phyloP scores from a whole-genome alignment of 2,113 vertebrate genomes.

The Siphamia tubifer region DNA sequence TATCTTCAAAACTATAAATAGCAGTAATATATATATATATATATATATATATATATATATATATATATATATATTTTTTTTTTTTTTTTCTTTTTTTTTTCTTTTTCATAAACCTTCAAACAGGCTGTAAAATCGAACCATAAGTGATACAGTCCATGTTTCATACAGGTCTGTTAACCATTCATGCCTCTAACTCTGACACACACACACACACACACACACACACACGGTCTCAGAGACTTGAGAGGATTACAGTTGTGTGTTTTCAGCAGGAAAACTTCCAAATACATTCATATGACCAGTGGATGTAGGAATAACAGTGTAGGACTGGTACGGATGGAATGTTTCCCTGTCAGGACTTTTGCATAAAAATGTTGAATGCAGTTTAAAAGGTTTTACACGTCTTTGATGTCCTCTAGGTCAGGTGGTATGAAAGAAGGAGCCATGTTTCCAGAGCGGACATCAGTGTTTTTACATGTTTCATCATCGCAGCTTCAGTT shows the following conservation, averaged over 20 bases:
- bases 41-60: too few relatives aligned
- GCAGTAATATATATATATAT: constrained; percentile 54
- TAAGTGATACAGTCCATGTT: constrained; percentile 18
- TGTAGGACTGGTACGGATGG: constrained; percentile 23
- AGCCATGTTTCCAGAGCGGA: neutral
- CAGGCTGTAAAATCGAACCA: constrained; percentile 37
- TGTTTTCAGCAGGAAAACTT: neutral
- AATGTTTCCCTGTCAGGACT: neutral
- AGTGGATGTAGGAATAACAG: too few relatives aligned
- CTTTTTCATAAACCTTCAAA: constrained; percentile 37
- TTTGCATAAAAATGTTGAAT: constrained; percentile 70
- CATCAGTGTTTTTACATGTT: neutral
- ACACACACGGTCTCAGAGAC: constrained; percentile 13
- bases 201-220: constrained; percentile 16
- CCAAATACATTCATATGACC: constrained; percentile 22
- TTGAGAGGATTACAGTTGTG: neutral
- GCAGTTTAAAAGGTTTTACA: constrained; percentile 74
- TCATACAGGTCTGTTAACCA: constrained; percentile 11
- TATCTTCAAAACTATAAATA: constrained; percentile 72
- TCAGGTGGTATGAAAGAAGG: neutral
- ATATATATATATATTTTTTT: too few relatives aligned
- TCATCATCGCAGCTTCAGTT: neutral
- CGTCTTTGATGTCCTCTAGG: constrained; percentile 66
- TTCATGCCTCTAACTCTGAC: constrained; percentile 3
- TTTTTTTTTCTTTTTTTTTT: too few relatives aligned